These are phyloP conservation scores for Andrena chrysosceles DNA, from an alignment of 2,888 invertebrate species.

Conservation along the genomic window DNA sequence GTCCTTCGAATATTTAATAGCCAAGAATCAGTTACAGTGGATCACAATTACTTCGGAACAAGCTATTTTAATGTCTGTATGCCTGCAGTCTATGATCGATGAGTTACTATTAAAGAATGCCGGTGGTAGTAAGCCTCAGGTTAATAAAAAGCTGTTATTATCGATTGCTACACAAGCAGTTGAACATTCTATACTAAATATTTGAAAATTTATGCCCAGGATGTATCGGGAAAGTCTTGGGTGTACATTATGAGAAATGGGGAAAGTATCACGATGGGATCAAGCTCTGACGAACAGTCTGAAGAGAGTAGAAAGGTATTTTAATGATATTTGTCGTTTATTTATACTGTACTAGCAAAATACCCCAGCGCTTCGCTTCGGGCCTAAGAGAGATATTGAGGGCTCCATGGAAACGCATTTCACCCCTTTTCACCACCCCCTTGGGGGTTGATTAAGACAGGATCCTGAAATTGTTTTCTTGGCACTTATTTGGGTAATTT, in stretches of 20 bases:
- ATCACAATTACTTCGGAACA: slow-evolving; percentile 95
- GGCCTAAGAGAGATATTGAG: too few species aligned
- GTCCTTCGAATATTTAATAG: slow-evolving; percentile 97
- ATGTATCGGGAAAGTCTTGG: slow-evolving; percentile 86
- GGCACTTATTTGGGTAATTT: too few species aligned
- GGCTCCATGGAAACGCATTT: too few species aligned
- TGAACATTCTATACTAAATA: slow-evolving; percentile 10
- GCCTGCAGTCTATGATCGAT: slow-evolving; percentile 97
- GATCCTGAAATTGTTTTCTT: too few species aligned
- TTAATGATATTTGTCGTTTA: neutral
- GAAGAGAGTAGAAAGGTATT: slow-evolving; percentile 78
- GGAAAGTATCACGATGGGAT: slow-evolving; percentile 88
- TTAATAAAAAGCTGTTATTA: slow-evolving; percentile 64
- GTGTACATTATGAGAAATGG: slow-evolving; percentile 92
- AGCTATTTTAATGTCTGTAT: slow-evolving; percentile 98
- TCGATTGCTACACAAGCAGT: slow-evolving; percentile 5
- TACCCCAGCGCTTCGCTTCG: too few species aligned
- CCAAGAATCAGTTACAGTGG: slow-evolving; percentile 97
- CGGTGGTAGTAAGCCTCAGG: slow-evolving; percentile 86
- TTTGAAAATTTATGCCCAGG: slow-evolving; percentile 64
- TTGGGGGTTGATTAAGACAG: too few species aligned
- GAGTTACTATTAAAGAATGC: slow-evolving; percentile 93
- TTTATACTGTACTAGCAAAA: slow-evolving; percentile 4
- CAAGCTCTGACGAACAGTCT: slow-evolving; percentile 86
- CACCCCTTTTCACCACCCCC: too few species aligned